Evolutionary conservation across 2,888 invertebrate species (phyloP).

Genomic region (Parelbella ahira): DNA sequence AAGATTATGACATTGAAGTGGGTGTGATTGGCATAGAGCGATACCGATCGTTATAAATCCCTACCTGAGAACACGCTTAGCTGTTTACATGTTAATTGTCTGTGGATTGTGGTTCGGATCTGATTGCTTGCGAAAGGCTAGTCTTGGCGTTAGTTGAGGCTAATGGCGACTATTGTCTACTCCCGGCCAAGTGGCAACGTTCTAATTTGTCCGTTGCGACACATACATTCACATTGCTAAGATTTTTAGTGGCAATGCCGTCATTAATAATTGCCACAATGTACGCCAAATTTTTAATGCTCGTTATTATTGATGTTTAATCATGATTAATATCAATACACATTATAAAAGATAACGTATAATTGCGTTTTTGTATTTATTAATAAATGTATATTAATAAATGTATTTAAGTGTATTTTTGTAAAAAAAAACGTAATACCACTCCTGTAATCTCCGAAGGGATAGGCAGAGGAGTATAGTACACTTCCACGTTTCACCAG

Average conservation of each 20-base stretch:
- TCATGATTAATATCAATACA: too few species aligned
- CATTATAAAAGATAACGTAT: too few species aligned
- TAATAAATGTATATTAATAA: too few species aligned
- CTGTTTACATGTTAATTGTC: conserved; percentile 31
- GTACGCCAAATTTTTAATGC: conserved; percentile 21
- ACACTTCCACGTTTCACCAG: too few species aligned
- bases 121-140: conserved; percentile 25
- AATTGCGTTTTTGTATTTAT: too few species aligned
- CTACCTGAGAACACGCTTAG: conserved; percentile 13
- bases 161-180: conserved; percentile 33
- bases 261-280: conserved; percentile 20
- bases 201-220: conserved; percentile 28
- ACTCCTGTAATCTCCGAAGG: too few species aligned
- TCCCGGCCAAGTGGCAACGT: conserved; percentile 29
- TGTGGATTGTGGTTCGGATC: conserved; percentile 19
- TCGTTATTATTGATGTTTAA: conserved; percentile 6
- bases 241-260: conserved; percentile 22
- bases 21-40: conserved; percentile 28
- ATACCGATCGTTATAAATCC: conserved; percentile 28
- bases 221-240: conserved; percentile 19
- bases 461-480: too few species aligned
- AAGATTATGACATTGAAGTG: conserved; percentile 18
- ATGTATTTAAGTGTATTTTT: too few species aligned
- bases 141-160: conserved; percentile 14
- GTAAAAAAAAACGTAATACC: too few species aligned